phyloP scores from a whole-genome alignment of 2,888 invertebrate genomes.

The Thereva nobilitata region DNA sequence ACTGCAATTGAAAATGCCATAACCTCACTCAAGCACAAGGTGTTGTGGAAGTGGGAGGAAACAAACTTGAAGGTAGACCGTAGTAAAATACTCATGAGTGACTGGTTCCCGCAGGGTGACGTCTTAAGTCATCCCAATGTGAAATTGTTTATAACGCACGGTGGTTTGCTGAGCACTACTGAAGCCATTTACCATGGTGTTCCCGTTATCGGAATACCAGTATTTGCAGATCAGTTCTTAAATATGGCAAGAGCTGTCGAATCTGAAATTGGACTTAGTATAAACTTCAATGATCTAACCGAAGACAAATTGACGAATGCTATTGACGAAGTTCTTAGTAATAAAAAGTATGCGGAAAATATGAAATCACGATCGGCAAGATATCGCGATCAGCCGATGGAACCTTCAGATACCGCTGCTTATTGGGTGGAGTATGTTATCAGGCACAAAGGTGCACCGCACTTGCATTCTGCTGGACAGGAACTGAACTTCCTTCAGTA shows the following conservation, averaged over 20 bases:
- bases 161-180: conserved; percentile 59
- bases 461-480: conserved; percentile 50
- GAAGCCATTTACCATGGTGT: conserved; percentile 60
- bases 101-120: conserved; percentile 60
- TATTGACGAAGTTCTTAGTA: conserved; percentile 45
- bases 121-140: conserved; percentile 59
- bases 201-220: conserved; percentile 61
- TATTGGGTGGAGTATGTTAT: conserved; percentile 55
- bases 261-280: conserved; percentile 55
- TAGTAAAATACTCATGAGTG: conserved; percentile 53
- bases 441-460: conserved; percentile 51
- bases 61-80: conserved; percentile 50
- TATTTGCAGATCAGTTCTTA: conserved; percentile 60
- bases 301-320: conserved; percentile 48
- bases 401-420: conserved; percentile 50
- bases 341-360: conserved; percentile 44
- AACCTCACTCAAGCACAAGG: conserved; percentile 52
- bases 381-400: conserved; percentile 52
- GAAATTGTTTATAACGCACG: conserved; percentile 59
- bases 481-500: conserved; percentile 49
- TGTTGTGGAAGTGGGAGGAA: conserved; percentile 59
- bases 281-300: conserved; percentile 53
- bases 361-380: conserved; percentile 45
- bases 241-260: conserved; percentile 59
- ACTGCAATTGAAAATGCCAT: conserved; percentile 47